Conservation (phyloP, 1,140 invertebrate species). For the Drosophila chauvacae region DNA sequence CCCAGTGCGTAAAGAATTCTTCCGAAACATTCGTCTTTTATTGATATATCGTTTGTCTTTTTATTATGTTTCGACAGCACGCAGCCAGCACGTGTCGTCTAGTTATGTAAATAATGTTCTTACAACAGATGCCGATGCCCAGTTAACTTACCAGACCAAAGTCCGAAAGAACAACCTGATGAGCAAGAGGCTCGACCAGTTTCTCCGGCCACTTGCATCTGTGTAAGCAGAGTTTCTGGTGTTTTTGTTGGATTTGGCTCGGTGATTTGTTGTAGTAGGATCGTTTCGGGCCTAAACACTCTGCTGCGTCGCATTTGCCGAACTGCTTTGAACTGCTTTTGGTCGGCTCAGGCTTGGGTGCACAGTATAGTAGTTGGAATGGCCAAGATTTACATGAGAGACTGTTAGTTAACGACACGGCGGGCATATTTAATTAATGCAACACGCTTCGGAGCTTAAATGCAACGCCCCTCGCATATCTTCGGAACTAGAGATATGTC, state of each 20-base stretch:
- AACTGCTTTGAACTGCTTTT: conserved; percentile 62
- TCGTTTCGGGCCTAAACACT: conserved; percentile 46
- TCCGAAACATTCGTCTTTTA: neutral
- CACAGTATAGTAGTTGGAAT: conserved; percentile 15
- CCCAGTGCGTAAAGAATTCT: neutral
- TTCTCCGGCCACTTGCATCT: conserved; percentile 30
- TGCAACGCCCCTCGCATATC: conserved; percentile 24
- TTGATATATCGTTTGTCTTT: conserved; percentile 14
- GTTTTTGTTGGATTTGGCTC: conserved; percentile 5
- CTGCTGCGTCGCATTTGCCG: conserved; percentile 36
- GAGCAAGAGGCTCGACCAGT: conserved; percentile 53
- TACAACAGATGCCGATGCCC: conserved; percentile 4
- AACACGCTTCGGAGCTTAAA: conserved; percentile 35
- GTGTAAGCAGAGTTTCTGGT: conserved; percentile 17
- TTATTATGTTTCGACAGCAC: conserved; percentile 27
- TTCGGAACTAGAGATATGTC: conserved; percentile 11
- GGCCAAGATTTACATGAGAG: conserved; percentile 52
- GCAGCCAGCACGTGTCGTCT: conserved; percentile 33
- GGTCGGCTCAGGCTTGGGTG: conserved; percentile 26
- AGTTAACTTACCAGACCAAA: conserved; percentile 26
- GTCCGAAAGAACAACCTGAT: conserved; percentile 28
- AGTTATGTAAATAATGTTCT: conserved; percentile 28
- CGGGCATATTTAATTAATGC: conserved; percentile 58
- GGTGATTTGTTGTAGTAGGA: conserved; percentile 12
- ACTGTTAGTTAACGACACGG: conserved; percentile 36